Conservation (phyloP, 1,140 invertebrate species). For the Fopius arisanus region DNA sequence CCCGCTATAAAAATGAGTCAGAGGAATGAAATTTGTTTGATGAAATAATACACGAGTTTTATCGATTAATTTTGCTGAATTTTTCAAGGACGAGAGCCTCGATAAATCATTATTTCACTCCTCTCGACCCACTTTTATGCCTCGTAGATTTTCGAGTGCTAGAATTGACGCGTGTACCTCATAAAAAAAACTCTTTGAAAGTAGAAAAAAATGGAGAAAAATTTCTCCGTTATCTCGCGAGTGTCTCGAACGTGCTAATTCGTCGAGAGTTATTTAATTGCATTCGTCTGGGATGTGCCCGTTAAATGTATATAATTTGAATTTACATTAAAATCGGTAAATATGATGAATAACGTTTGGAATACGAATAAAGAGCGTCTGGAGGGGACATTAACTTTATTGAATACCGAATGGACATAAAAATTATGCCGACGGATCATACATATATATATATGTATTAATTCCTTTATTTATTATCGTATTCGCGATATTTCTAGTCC, state of each 20-base stretch:
- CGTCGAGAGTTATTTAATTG: background rate
- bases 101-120: conserved; percentile 16
- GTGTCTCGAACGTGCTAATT: background rate
- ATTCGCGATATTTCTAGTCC: background rate
- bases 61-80: too few species aligned
- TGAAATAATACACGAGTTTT: too few species aligned
- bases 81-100: background rate
- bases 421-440: background rate
- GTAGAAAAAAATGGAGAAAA: too few species aligned
- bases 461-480: background rate
- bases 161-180: background rate
- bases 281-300: background rate
- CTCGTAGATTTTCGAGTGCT: conserved; percentile 17
- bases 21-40: too few species aligned
- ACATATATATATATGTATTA: too few species aligned
- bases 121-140: conserved; percentile 30
- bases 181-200: too few species aligned
- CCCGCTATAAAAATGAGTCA: background rate
- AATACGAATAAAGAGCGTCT: conserved; percentile 3
- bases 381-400: background rate
- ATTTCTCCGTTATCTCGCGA: conserved; percentile 11
- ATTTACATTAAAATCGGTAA: conserved; percentile 9
- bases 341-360: background rate
- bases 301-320: conserved; percentile 10
- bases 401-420: background rate